Conservation (phyloP, 2,888 invertebrate species). For the Eustalomyia histrio region DNA sequence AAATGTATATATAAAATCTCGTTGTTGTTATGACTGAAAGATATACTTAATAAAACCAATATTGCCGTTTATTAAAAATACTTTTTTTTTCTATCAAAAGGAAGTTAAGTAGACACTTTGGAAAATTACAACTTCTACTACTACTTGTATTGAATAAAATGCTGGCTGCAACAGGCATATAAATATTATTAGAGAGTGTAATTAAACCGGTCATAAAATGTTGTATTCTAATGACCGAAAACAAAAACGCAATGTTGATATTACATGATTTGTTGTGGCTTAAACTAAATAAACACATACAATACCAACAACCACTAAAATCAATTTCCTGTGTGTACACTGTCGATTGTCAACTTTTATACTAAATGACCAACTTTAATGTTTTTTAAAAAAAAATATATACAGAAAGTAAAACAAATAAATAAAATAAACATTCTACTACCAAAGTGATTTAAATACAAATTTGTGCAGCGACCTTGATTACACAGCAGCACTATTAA, state of each 20-base stretch:
- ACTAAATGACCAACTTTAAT: constrained; percentile 52
- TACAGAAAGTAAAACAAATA: not conserved
- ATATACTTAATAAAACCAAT: constrained; percentile 29
- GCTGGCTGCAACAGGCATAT: not conserved
- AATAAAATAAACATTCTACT: constrained; percentile 22
- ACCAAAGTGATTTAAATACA: constrained; percentile 62
- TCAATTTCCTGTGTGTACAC: constrained; percentile 60
- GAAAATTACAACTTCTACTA: constrained; percentile 17
- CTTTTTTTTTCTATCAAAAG: constrained; percentile 48
- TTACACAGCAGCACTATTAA: constrained; percentile 54
- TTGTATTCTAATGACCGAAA: constrained; percentile 56
- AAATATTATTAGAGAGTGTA: constrained; percentile 27
- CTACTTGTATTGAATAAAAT: not conserved
- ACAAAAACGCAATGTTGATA: constrained; percentile 40
- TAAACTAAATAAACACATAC: constrained; percentile 6
- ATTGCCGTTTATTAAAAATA: not conserved
- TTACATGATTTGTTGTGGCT: constrained; percentile 43
- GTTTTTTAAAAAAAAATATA: constrained; percentile 7
- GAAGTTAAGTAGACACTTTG: constrained; percentile 60
- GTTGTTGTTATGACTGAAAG: constrained; percentile 17
- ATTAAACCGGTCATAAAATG: constrained; percentile 42
- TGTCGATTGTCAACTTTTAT: constrained; percentile 61
- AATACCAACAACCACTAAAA: constrained; percentile 56
- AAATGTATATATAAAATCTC: constrained; percentile 2
- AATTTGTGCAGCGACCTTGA: constrained; percentile 64